Base-by-base conservation (phyloP, 2,113 vertebrate genomes). In the Takifugu bimaculatus region DNA sequence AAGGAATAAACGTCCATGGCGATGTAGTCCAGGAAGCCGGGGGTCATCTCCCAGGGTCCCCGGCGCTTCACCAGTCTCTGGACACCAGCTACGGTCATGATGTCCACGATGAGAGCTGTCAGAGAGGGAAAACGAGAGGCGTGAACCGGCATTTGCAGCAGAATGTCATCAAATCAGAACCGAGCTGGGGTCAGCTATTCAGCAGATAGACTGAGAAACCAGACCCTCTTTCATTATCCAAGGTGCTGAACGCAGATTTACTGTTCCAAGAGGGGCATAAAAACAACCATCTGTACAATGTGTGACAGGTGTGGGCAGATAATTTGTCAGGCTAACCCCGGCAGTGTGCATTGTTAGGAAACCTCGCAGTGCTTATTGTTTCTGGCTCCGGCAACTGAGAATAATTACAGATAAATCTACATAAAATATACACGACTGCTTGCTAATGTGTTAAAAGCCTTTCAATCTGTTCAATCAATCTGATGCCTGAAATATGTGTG, bases 1-100 rank as follows among this genome's bases (percentile, higher is more conserved):
- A 98, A 99, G 4, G 97, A 93, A 1, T 95, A 98, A 14, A 91
- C n/a, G 80, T 98, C 96, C 93, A 98, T 95, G 66, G 93, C 93
- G 42, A 97, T 64, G 56, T 92, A 92, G 91, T 98, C 95, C 88
- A 97, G 68, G 60, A 98, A 86, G 47, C 94, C 85, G 0, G 96
- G 94, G 54, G n/a, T 89, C 60, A 93, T 78, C 50, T 98, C 95
- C 3, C 93, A 96, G 0, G 96, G 97, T 43, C 94, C 94, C 1
- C 88, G 93, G 11, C 96, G 79, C 87, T 94, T 95, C 65, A 94
- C 92, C 78, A 98, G 86, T 60, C 95, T 94, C 92, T 99, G 96
- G 49, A 98, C 64, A 0, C 94, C 91, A 0, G 94, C 96, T 67
- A 98, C 94, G 0, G 93, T 94, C 89, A 97, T 72, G 72, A 98